Base-by-base conservation (phyloP, 2,797 vertebrate species). In the Masticophis lateralis region DNA sequence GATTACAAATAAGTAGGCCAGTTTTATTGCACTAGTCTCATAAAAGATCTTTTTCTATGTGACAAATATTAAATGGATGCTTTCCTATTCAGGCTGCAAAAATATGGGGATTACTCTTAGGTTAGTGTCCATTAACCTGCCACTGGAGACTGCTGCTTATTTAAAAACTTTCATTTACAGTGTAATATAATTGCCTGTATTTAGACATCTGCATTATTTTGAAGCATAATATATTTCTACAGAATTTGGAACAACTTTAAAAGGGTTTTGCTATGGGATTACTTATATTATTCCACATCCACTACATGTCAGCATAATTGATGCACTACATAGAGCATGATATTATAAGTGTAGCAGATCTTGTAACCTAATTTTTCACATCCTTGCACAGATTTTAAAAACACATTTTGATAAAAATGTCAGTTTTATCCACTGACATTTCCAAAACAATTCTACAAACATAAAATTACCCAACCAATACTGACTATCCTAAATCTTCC, bases 401-500 rank as follows among this genome's bases (percentile, higher is more conserved):
- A 89, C 28, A 2, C 0, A 0, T 95, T 63, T 95, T 95, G 94
- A 53, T 53, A 53, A 53, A 53, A 53, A 53, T 53, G 51, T 53
- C 51, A 53, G 51, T 53, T 93, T 91, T 61, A 25, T 91, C 11
- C 59, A 86, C 0, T 93, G 92, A 94, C 89, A 93, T 91, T 96
- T 96, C 25, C 53, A 92, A 96, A 97, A 94, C 86, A 8, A 94
- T 79, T 92, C 94, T 86, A 37, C 32, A 93, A 95, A 94, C 47
- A 92, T 94, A 95, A 95, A 96, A 93, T 61, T 22, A 60, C 47
- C 32, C 10, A 93, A 94, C 12, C 10, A 93, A 79, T 32, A 2
- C 1, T 88, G 88, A 47, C 74, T 87, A 87, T 32, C 86, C 90
- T 93, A 95, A 61, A 9, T 92, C 92, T 88, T 92, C 74, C n/a